Evolutionary conservation across 2,113 vertebrate species (phyloP), one percentile per base, ranked within the genome.

Genomic region (Puffinus mauretanicus): DNA sequence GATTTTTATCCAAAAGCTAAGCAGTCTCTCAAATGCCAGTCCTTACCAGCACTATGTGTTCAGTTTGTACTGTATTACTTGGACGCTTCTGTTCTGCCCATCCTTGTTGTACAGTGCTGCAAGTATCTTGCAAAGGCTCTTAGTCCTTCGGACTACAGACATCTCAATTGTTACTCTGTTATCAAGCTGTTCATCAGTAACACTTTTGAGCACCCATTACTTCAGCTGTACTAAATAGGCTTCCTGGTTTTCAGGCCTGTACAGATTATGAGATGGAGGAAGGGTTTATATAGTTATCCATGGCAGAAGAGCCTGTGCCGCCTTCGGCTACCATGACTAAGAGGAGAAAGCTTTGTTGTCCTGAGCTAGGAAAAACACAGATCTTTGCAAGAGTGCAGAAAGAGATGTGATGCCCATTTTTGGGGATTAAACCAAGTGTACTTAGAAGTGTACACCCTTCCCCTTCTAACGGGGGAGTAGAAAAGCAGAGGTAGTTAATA

Each of bases 61-160:
- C 32, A 32, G 22, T 69, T 83, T 75, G 71, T 84, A 9, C 32
- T 34, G 36, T 54, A 10, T 76, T 76, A 55, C 30, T 88, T 19
- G 76, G 32, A 26, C 16, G 15, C 42, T 81, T 94, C 66, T 81
- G 75, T 83, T 95, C 83, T 70, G 18, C 52, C 25, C 13, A 32
- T 73, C 67, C 71, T 77, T 1, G 0, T 36, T 51, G n/a, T 40
- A 51, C 42, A 64, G 22, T 27, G 38, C 51, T 80, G n/a, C n/a
- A 75, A 67, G 32, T 51, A 29, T 44, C 20, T 88, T 52, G 60
- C 54, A 44, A 54, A 94, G 47, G 27, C 55, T 92, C 24, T 62
- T 76, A 82, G 82, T 95, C 64, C 94, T 94, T 92, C 90, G 91
- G 67, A 90, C 82, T 94, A 21, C 58, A 88, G 71, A 24, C 72